Conservation (phyloP, 2,797 vertebrate species). For the Sebastes itinus region DNA sequence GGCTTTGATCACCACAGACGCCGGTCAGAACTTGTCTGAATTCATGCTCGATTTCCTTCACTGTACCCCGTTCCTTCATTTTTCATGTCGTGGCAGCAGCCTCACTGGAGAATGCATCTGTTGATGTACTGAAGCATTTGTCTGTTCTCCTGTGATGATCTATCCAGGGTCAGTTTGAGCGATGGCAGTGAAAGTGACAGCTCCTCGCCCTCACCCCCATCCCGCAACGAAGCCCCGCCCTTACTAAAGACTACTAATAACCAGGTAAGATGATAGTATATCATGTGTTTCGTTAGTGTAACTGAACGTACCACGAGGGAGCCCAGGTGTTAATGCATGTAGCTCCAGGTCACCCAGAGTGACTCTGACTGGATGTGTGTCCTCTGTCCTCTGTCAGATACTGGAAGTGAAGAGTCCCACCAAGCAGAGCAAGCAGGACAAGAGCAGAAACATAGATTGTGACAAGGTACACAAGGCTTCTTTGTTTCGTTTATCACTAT, state of each 20-base stretch:
- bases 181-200: conserved; percentile 95
- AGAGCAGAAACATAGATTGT: conserved; percentile 92
- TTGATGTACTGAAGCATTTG: neutral
- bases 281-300: neutral
- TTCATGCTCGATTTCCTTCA: neutral
- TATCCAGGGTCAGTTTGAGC: conserved; percentile 90
- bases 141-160: neutral
- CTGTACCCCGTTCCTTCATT: neutral
- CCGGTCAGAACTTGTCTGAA: neutral
- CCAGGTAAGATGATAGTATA: conserved; percentile 83
- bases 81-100: neutral
- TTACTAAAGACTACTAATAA: conserved; percentile 90
- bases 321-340: neutral
- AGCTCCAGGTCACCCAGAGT: neutral
- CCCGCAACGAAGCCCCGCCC: conserved; percentile 84
- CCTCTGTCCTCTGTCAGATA: conserved; percentile 78
- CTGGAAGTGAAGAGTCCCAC: conserved; percentile 94
- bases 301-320: neutral
- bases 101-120: neutral
- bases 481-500: neutral
- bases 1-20: neutral
- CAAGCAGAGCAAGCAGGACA: conserved; percentile 92
- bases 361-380: neutral
- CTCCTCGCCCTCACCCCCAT: conserved; percentile 86
- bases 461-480: conserved; percentile 87